These are phyloP conservation scores for Trachymyrmex cornetzi DNA, from an alignment of 1,140 invertebrate species.

Conservation along the genomic window DNA sequence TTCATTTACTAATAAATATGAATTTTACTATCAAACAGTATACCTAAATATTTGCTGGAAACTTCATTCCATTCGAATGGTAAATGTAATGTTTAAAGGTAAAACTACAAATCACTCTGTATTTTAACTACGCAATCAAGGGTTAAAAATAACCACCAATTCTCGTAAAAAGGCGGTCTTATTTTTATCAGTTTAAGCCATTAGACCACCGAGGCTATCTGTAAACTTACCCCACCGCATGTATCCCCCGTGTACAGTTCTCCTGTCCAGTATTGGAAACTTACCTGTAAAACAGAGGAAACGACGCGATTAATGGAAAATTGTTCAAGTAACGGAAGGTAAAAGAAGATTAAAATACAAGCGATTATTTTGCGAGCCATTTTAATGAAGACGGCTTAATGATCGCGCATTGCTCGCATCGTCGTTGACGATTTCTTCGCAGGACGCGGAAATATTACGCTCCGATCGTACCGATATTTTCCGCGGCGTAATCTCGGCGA, in stretches of 20 bases:
- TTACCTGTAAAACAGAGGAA: slow-evolving; percentile 75
- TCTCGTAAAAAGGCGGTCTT: no score
- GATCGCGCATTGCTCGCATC: slow-evolving; percentile 20
- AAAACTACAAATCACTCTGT: no score
- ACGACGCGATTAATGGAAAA: slow-evolving; percentile 46
- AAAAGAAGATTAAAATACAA: slow-evolving; percentile 24
- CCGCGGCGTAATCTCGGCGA: slow-evolving; percentile 44
- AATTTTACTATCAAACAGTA: no score
- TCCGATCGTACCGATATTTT: slow-evolving; percentile 46
- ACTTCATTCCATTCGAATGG: no score
- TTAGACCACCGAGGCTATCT: no score
- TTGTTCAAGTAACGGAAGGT: background rate
- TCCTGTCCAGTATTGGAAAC: slow-evolving; percentile 59
- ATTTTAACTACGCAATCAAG: no score
- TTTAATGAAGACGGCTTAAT: slow-evolving; percentile 51
- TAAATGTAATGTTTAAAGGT: no score
- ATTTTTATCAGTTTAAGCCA: no score
- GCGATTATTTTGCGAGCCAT: background rate
- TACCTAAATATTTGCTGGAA: no score
- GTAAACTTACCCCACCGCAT: background rate
- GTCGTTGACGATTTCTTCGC: background rate
- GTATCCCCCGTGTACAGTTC: background rate
- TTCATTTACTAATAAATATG: no score
- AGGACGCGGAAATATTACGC: slow-evolving; percentile 42
- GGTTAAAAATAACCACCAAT: no score